These are phyloP conservation scores for Procambarus virginalis DNA, from an alignment of 1,140 invertebrate genomes.

Conservation along the genomic window DNA sequence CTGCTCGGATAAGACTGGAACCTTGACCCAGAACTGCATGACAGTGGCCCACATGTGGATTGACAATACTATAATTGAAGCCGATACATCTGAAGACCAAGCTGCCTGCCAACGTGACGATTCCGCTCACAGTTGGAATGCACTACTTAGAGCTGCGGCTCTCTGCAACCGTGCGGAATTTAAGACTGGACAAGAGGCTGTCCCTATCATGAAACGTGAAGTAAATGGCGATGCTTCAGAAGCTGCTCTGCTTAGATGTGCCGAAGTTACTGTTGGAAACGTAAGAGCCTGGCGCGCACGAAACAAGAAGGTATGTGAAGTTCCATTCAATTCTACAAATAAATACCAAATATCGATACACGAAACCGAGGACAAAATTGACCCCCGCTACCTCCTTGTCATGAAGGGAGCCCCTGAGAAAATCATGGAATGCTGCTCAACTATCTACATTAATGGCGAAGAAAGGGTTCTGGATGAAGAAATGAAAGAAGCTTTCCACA, in stretches of 20 bases:
- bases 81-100: slow-evolving; percentile 95
- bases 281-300: slow-evolving; percentile 90
- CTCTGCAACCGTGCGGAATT: slow-evolving; percentile 99
- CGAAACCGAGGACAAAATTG: slow-evolving; percentile 92
- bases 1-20: slow-evolving; percentile 98
- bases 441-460: slow-evolving; percentile 97
- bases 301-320: slow-evolving; percentile 97
- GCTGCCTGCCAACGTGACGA: slow-evolving; percentile 93
- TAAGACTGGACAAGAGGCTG: slow-evolving; percentile 92
- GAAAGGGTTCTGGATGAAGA: slow-evolving; percentile 96
- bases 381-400: slow-evolving; percentile 94
- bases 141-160: slow-evolving; percentile 91
- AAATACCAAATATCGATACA: slow-evolving; percentile 98
- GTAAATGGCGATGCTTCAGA: slow-evolving; percentile 92
- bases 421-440: slow-evolving; percentile 95
- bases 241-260: slow-evolving; percentile 95
- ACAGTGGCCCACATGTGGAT: slow-evolving; percentile 99
- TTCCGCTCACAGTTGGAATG: slow-evolving; percentile 93
- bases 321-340: slow-evolving; percentile 99
- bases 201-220: slow-evolving; percentile 92
- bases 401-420: slow-evolving; percentile 99
- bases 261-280: slow-evolving; percentile 95
- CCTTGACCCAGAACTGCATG: slow-evolving; percentile 96
- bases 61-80: slow-evolving; percentile 97
- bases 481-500: slow-evolving; percentile 98